Base-by-base conservation (phyloP, 2,797 vertebrate species). In the Danio tinwini region DNA sequence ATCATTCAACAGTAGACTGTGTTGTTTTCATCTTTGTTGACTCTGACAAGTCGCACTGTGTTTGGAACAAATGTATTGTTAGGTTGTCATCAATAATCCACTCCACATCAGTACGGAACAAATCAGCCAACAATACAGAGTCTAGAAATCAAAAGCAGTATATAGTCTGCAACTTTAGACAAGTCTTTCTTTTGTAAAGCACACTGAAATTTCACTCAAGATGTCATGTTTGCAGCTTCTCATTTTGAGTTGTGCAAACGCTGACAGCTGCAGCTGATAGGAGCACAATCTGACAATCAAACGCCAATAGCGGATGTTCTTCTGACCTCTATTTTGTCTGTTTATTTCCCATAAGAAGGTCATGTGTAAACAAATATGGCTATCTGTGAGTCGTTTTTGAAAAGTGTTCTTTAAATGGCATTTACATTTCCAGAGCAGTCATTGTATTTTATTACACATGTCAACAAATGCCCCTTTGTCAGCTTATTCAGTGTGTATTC, bases 1-100 rank as follows among this genome's bases (percentile, higher is more conserved):
- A 37, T 49, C 10, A 19, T 29, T 73, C 19, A 59, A 47, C 14
- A 5, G 42, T 58, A 72, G 19, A 37, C 71, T 37, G 71, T 71
- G 69, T 73, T 73, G 71, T 73, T 47, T 61, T 73, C 71, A 73
- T 47, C 71, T 53, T 12, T 59, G 55, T 73, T 73, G 71, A 29
- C 19, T 16, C 14, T 61, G 55, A 73, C 40, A 47, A 29, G 55
- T 47, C 19, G 59, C 13, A 10, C 55, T 59, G 53, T 45, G 42
- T 47, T 61, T 59, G 42, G 9, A 12, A 6, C 71, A 47, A n/a
- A 59, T 61, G 42, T 74, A 49, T 61, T 61, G 70, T 73, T 53
- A 47, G 44, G 42, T 61, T 74, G 56, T 61, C 56, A 59, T 74
- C 44, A 74, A 74, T 74, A 74, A 74, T 49, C 56, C 21, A 61